Evolutionary conservation across 2,113 vertebrate genomes (phyloP).

Genomic region (Turnix velox): DNA sequence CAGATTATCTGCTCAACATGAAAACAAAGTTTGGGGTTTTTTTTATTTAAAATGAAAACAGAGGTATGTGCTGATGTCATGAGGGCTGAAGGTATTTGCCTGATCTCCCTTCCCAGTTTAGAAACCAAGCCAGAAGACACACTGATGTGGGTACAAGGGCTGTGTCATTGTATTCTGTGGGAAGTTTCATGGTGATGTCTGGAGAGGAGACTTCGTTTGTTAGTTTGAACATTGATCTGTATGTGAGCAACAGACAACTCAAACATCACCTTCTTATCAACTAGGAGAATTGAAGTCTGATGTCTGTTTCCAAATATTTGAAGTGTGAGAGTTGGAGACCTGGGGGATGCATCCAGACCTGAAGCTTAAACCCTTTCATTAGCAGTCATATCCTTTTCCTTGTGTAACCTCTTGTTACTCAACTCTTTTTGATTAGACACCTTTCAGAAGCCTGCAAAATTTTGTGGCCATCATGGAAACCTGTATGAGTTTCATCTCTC

Average conservation of each 20-base stretch:
- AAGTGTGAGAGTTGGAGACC: fast-evolving
- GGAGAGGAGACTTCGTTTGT: background rate
- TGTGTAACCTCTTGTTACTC: background rate
- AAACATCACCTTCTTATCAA: background rate
- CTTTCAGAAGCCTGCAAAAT: background rate
- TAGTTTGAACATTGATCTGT: background rate
- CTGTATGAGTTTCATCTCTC: background rate
- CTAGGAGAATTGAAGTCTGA: background rate
- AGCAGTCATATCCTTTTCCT: background rate
- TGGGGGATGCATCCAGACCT: background rate
- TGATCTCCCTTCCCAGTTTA: background rate
- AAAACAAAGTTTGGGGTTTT: background rate
- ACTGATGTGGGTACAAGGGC: fast-evolving
- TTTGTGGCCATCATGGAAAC: background rate
- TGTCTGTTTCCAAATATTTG: background rate
- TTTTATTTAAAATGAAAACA: background rate
- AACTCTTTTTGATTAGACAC: background rate
- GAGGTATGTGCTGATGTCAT: background rate
- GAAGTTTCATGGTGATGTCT: background rate
- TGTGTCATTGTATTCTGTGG: background rate
- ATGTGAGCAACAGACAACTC: background rate
- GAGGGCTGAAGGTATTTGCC: background rate
- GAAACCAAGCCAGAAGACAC: background rate
- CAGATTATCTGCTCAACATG: slow-evolving; percentile 55
- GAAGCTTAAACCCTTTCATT: background rate